phyloP scores from a whole-genome alignment of 2,888 invertebrate genomes.

The Caenorhabditis panamensis region DNA sequence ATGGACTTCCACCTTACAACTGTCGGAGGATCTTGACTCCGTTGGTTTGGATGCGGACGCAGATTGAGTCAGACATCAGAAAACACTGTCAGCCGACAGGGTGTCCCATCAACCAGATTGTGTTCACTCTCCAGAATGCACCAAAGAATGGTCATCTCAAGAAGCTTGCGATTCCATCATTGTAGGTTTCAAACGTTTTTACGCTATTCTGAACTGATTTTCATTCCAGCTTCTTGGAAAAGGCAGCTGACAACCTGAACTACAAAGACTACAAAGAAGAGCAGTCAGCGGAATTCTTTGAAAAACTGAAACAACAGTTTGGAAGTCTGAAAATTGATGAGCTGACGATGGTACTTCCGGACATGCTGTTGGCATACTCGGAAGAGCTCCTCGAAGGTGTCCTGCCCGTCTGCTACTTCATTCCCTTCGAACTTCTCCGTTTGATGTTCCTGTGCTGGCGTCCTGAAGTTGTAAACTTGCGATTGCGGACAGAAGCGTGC shows the following conservation, averaged over 20 bases:
- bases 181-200: constrained; percentile 5
- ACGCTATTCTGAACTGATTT: background rate
- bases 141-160: constrained; percentile 32
- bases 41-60: constrained; percentile 24
- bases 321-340: constrained; percentile 29
- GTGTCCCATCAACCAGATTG: background rate
- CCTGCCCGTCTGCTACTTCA: constrained; percentile 35
- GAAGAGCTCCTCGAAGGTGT: constrained; percentile 16
- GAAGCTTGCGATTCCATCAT: constrained; percentile 31
- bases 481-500: constrained; percentile 41
- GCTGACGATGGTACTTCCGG: constrained; percentile 49
- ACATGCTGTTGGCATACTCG: constrained; percentile 30
- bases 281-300: background rate
- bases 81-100: background rate
- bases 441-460: constrained; percentile 35
- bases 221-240: constrained; percentile 41
- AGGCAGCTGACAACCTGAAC: constrained; percentile 40
- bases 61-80: constrained; percentile 26
- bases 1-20: constrained; percentile 39
- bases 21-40: constrained; percentile 41
- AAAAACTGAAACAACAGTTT: constrained; percentile 17
- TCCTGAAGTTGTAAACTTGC: constrained; percentile 39
- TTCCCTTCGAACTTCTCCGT: constrained; percentile 41
- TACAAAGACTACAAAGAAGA: background rate
- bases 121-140: constrained; percentile 12